A percentile compares a stretch with the other conserved stretches of the same genome.
These are phyloP conservation scores for Zosterops hypoxanthus DNA, from an alignment of 2,113 vertebrate genomes.

Conservation along the genomic window DNA sequence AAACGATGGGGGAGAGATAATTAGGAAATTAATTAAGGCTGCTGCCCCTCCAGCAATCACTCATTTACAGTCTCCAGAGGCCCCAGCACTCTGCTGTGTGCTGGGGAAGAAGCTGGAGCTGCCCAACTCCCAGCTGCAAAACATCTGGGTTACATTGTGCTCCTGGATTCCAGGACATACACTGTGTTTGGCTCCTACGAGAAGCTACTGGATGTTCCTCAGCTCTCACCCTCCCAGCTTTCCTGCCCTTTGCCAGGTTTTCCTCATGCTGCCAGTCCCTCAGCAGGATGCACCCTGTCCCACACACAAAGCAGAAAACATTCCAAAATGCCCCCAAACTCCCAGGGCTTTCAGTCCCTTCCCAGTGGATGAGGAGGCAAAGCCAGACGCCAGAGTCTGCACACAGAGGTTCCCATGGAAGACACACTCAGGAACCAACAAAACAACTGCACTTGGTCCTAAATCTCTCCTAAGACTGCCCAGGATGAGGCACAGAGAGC, in stretches of 20 bases:
- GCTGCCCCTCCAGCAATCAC: background rate
- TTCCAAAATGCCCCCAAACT: background rate
- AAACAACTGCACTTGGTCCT: background rate
- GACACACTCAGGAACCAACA: background rate
- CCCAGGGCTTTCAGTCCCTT: background rate
- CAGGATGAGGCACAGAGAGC: background rate
- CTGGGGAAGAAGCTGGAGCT: background rate
- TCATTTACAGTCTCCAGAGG: background rate
- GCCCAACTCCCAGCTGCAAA: slow-evolving; percentile 49
- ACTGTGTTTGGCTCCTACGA: slow-evolving; percentile 4
- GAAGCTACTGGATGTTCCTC: slow-evolving; percentile 53
- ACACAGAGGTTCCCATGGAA: background rate
- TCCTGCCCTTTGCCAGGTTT: background rate
- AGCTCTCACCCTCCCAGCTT: background rate
- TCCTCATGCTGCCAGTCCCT: background rate
- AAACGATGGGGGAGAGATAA: background rate
- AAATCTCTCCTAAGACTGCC: background rate
- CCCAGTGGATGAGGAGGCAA: background rate
- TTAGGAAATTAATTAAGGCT: background rate
- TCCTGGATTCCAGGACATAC: slow-evolving; percentile 60
- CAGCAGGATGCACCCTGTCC: background rate
- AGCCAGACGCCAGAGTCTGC: background rate
- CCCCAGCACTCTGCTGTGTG: background rate
- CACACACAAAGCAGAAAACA: background rate
- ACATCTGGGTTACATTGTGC: slow-evolving; percentile 31